phyloP scores from a whole-genome alignment of 2,797 vertebrate genomes.

The Ataeniobius toweri region DNA sequence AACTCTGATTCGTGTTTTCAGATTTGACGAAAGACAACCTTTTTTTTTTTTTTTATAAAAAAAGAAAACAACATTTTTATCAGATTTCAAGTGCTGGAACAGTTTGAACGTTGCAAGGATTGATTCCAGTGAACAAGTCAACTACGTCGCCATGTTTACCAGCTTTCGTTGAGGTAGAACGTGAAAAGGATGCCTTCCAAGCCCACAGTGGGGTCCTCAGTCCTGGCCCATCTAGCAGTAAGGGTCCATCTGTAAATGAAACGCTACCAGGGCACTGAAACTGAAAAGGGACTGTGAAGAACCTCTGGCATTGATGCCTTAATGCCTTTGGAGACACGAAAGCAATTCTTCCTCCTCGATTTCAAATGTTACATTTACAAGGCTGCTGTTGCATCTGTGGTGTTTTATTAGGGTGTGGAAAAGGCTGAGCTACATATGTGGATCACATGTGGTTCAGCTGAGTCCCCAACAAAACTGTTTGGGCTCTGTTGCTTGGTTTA shows the following conservation, averaged over 20 bases:
- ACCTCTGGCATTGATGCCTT: constrained; percentile 61
- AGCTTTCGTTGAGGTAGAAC: constrained; percentile 28
- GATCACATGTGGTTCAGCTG: constrained; percentile 19
- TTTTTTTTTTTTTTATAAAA: neutral
- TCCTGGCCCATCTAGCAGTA: constrained; percentile 6
- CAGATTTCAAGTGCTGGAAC: constrained; percentile 22
- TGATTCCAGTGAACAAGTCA: constrained; percentile 6
- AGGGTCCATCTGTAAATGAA: constrained; percentile 38
- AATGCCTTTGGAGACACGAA: constrained; percentile 58
- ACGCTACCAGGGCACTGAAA: constrained; percentile 35
- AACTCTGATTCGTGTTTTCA: constrained; percentile 21
- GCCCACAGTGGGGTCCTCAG: constrained; percentile 25
- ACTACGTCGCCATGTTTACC: constrained; percentile 30
- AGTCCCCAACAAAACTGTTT: constrained; percentile 19
- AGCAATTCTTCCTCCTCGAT: constrained; percentile 30
- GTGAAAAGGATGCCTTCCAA: constrained; percentile 24
- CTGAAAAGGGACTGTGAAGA: constrained; percentile 43
- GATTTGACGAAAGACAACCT: constrained; percentile 15
- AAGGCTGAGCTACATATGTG: constrained; percentile 4
- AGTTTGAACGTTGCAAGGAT: constrained; percentile 41
- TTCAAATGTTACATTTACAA: constrained; percentile 37
- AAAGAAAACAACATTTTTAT: neutral
- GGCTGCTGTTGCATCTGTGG: constrained; percentile 15
- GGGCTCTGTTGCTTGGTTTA: constrained; percentile 33
- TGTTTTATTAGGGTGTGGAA: constrained; percentile 17